Percentiles rank a stretch among this genome's conserved stretches.
These are phyloP conservation scores for Merops nubicus DNA, from an alignment of 2,113 vertebrate genomes.

Conservation along the genomic window DNA sequence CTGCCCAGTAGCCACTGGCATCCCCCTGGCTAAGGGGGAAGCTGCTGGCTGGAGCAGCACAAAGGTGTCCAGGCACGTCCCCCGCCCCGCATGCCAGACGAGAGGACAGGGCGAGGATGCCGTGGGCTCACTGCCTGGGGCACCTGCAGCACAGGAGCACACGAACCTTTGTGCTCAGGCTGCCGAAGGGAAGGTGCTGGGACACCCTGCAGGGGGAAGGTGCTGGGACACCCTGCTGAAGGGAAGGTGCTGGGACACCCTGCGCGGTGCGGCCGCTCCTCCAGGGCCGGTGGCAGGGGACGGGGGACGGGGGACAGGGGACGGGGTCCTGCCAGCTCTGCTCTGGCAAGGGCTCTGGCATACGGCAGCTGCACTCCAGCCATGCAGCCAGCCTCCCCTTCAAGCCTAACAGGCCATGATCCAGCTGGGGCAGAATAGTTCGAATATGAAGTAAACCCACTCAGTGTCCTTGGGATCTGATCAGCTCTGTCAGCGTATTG, in stretches of 20 bases:
- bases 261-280: too few species aligned
- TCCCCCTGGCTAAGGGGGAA: background rate
- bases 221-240: too few species aligned
- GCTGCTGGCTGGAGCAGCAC: background rate
- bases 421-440: background rate
- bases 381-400: background rate
- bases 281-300: too few species aligned
- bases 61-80: accelerated
- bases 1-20: accelerated
- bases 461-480: background rate
- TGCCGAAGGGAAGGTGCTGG: too few species aligned
- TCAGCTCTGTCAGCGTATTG: background rate
- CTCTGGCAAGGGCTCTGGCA: background rate
- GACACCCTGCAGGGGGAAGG: too few species aligned
- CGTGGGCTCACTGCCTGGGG: background rate
- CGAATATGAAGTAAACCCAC: background rate
- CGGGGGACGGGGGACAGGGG: background rate
- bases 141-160: too few species aligned
- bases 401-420: background rate
- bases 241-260: background rate
- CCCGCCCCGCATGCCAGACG: accelerated
- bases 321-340: background rate
- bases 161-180: too few species aligned
- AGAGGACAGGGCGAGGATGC: background rate
- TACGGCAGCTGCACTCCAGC: background rate